Evolutionary conservation across 2,888 invertebrate species (phyloP), one percentile per base, ranked within the genome.

Genomic region (Drosophila meridiana): DNA sequence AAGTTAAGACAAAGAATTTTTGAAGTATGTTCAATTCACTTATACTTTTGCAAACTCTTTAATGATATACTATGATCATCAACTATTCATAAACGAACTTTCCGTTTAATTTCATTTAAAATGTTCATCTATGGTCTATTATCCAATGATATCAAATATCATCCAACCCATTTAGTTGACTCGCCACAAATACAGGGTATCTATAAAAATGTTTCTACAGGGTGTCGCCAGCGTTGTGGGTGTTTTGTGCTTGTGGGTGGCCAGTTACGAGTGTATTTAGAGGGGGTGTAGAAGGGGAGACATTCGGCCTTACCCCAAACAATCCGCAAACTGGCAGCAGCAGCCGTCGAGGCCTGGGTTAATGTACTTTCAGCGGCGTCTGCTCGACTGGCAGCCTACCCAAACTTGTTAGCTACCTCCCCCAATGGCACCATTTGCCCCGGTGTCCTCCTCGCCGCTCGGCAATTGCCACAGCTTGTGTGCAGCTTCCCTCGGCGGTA

Each of bases 281-380:
- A 11, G 28, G 6, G 0, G 14, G 28, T 34, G 34, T 5, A 8
- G 6, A 40, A 13, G 5, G 32, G 38, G 26, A 11, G 20, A 26
- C 8, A 38, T 38, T 43, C 62, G 66, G 63, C 69, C 63, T 64
- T 64, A 73, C 62, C 47, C 61, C 58, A 57, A 64, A 58, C 62
- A 64, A 80, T 73, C 28, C 42, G 62, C 77, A 67, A 69, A 68
- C 66, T 65, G 68, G 34, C 52, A 64, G 28, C 60, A 70, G 36
- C 53, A 38, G 53, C 53, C 38, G 52, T 30, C 43, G 67, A 63
- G 69, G 69, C 78, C 76, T 87, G 87, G 87, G 87, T 87, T 87
- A 87, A 87, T 83, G 87, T 85, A 87, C 87, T 87, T 80, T 87
- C 45, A 36, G 38, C 71, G 74, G 80, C 87, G 87, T 87, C 85